A percentile compares a stretch with the other conserved stretches of the same genome.
These are phyloP conservation scores for Bombus vancouverensis DNA, from an alignment of 1,140 invertebrate genomes.

Conservation along the genomic window DNA sequence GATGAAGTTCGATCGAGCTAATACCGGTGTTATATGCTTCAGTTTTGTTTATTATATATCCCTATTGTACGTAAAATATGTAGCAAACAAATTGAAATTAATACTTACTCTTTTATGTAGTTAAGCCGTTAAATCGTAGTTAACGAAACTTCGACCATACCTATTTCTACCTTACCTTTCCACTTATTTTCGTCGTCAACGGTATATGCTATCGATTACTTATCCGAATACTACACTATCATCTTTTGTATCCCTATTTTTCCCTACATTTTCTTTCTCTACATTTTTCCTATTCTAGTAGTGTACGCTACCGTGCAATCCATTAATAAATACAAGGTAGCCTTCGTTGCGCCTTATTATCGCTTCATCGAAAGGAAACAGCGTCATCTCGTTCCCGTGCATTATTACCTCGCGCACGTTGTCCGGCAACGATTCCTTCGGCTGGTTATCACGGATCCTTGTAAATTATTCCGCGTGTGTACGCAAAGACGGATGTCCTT, in stretches of 20 bases:
- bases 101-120: too few species aligned
- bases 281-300: neutral
- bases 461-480: slow-evolving; percentile 50
- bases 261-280: neutral
- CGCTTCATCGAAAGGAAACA: slow-evolving; percentile 3
- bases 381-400: slow-evolving; percentile 7
- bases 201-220: too few species aligned
- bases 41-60: too few species aligned
- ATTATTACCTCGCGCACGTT: slow-evolving; percentile 25
- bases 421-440: neutral
- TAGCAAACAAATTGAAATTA: too few species aligned
- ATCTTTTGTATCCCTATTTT: neutral
- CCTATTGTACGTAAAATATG: too few species aligned
- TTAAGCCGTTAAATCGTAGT: too few species aligned
- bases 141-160: too few species aligned
- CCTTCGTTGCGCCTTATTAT: neutral
- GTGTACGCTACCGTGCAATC: neutral
- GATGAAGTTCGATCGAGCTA: too few species aligned
- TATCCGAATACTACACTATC: too few species aligned
- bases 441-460: slow-evolving; percentile 31
- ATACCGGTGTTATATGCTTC: too few species aligned
- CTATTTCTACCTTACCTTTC: too few species aligned
- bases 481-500: slow-evolving; percentile 52
- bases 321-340: neutral
- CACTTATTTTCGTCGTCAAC: too few species aligned